Base-by-base conservation (phyloP, 2,113 vertebrate genomes). In the Odontophorus gujanensis region DNA sequence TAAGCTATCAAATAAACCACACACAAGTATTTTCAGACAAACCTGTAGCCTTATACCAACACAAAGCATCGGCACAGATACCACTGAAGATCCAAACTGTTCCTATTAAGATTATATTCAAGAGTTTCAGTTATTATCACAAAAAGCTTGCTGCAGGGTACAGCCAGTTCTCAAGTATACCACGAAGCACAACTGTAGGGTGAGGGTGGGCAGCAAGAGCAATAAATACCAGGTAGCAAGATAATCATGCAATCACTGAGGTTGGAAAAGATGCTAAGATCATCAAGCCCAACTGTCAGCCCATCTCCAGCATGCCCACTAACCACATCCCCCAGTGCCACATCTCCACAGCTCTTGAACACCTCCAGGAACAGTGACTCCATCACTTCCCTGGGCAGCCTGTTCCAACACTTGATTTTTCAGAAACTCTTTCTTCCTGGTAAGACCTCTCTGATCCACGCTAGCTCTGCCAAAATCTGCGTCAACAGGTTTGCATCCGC, bases 171-270 rank as follows among this genome's bases (percentile, higher is more conserved):
- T 81, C 61, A 58, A 63, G 20, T 4, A 85, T 82, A 28, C 17
- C 16, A n/a, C 0, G 1, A 42, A 50, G 59, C 11, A 43, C 34
- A 89, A 74, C 3, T 1, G 4, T 19, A 67, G 2, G 4, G 61
- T 67, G 42, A 24, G 59, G 61, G 11, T 16, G 20, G 5, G 34
- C 32, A 71, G 28, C 30, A 10, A 88, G 8, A 55, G 9, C 2
- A 6, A 28, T 19, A 53, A 74, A 75, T 12, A 74, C 0, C 1
- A 72, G 11, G 8, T 6, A 62, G 61, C 24, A 58, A 58, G 32
- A 12, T 20, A n/a, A 58, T 57, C 53, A 19, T 7, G 18, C 16
- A 32, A 57, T 18, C 53, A 57, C 3, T 32, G 30, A 32, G 53
- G 30, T 11, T 32, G 53, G 25, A 57, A 55, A 55, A 57, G 53